A percentile compares a stretch with the other conserved stretches of the same genome.
phyloP scores from a whole-genome alignment of 2,797 vertebrate genomes.

The Anabas testudineus region DNA sequence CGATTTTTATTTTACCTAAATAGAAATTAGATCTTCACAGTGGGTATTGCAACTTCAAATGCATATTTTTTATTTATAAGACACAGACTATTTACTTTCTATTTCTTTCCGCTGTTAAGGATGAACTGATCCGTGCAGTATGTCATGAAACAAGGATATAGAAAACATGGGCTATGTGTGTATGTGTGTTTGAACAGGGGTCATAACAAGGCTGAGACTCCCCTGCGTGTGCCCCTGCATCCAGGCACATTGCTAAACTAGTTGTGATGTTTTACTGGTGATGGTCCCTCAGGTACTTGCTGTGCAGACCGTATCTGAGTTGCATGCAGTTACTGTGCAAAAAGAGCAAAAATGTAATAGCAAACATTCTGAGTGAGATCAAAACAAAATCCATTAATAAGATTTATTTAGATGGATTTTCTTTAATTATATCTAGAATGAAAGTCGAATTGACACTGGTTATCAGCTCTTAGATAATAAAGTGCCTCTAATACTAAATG shows the following conservation, averaged over 20 bases:
- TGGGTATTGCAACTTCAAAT: background rate
- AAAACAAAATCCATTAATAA: too few relatives aligned
- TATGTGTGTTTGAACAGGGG: constrained; percentile 48
- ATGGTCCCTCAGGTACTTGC: constrained; percentile 38
- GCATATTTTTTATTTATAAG: constrained; percentile 26
- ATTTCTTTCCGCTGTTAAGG: constrained; percentile 33
- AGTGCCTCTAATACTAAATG: background rate
- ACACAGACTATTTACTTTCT: constrained; percentile 13
- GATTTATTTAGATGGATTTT: too few relatives aligned
- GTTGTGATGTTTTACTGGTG: constrained; percentile 72
- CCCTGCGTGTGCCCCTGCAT: constrained; percentile 71
- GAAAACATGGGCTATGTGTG: constrained; percentile 23
- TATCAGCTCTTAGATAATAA: too few relatives aligned
- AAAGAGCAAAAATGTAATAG: too few relatives aligned
- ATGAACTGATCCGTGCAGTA: constrained; percentile 57
- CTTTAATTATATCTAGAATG: too few relatives aligned
- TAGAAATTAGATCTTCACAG: constrained; percentile 29
- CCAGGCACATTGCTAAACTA: constrained; percentile 70
- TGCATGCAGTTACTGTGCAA: constrained; percentile 24
- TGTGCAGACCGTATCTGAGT: constrained; percentile 30
- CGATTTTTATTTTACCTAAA: too few relatives aligned
- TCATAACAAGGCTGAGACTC: constrained; percentile 72
- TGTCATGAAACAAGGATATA: constrained; percentile 46
- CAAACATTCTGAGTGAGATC: too few relatives aligned
- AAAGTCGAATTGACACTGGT: too few relatives aligned